Base-by-base conservation (phyloP, 2,888 invertebrate genomes). In the Blastobasis lacticolella region DNA sequence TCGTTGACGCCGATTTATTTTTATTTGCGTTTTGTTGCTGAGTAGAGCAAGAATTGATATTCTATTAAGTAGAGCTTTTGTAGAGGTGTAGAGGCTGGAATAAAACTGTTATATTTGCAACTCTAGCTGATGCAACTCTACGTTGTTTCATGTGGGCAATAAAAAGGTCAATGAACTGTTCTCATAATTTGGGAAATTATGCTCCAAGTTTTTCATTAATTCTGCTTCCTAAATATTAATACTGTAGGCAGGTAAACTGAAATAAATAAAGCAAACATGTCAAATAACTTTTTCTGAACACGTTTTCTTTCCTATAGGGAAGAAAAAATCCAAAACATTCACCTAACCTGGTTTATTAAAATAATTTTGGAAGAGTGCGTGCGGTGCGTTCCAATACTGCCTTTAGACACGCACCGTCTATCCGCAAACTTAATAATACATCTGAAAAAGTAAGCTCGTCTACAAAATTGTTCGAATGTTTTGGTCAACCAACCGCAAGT, bases 1-100 rank as follows among this genome's bases (percentile, higher is more conserved):
- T 81, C 83, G 86, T 85, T 80, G 75, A 71, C 73, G 67, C 74
- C 83, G 83, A 84, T 86, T 86, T 85, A 84, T 85, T 85, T 84
- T 82, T 80, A 82, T 80, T 77, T 74, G 78, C 73, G 71, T 75
- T 74, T 75, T 74, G 77, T 81, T 77, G n/a, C n/a, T n/a, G 67
- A 23, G 23, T 23, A 23, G 23, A 23, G 23, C 23, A 23, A 23
- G 23, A 3, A 23, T 23, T 23, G 23, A 3, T 23, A 23, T 23
- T 23, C 23, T 23, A 23, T 23, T 23, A 23, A 23, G 23, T 23
- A 23, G 23, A 23, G 23, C 1, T 23, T n/a, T n/a, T n/a, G n/a
- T n/a, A n/a, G n/a, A n/a, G n/a, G n/a, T 1, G 23, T 23, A 23
- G 23, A 23, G 23, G 23, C 23, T 23, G 23, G 23, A 23, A 23